Percentiles rank a stretch among this genome's conserved stretches.
phyloP scores from a whole-genome alignment of 1,140 invertebrate species.

The Diorhabda carinulata region DNA sequence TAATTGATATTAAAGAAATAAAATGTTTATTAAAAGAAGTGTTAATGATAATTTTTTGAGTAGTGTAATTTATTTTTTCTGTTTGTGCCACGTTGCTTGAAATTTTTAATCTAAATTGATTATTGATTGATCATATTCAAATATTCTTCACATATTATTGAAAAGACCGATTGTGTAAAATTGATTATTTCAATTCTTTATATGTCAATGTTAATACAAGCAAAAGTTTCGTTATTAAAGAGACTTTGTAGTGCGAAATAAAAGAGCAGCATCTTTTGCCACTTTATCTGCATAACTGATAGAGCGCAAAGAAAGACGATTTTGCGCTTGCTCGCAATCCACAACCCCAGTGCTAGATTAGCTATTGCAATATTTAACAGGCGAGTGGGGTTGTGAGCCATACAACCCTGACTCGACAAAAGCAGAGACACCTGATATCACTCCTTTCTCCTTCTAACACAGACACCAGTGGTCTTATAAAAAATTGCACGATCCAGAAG shows the following conservation, averaged over 20 bases:
- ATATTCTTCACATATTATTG: too few species aligned
- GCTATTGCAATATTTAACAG: conserved; percentile 35
- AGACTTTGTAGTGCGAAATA: conserved; percentile 9
- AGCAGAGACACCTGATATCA: conserved; percentile 22
- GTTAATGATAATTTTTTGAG: too few species aligned
- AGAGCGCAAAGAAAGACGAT: conserved; percentile 20
- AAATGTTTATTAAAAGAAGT: too few species aligned
- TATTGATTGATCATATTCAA: too few species aligned
- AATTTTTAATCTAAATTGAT: too few species aligned
- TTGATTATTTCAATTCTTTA: neutral
- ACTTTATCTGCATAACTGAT: conserved; percentile 35
- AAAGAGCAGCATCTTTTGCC: conserved; percentile 24
- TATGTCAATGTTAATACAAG: neutral
- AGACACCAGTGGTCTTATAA: conserved; percentile 16
- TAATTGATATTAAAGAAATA: too few species aligned
- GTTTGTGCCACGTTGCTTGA: too few species aligned
- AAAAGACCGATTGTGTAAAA: too few species aligned
- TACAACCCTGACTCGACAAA: conserved; percentile 21
- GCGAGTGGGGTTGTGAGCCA: conserved; percentile 20
- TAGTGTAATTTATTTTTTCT: too few species aligned
- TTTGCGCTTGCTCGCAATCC: conserved; percentile 19
- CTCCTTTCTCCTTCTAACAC: conserved; percentile 15
- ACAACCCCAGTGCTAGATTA: conserved; percentile 32
- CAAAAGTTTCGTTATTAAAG: conserved; percentile 18
- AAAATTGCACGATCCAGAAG: conserved; percentile 15